Evolutionary conservation across 1,140 invertebrate species (phyloP), one percentile per base, ranked within the genome.

Genomic region (Leptinotarsa defecta): DNA sequence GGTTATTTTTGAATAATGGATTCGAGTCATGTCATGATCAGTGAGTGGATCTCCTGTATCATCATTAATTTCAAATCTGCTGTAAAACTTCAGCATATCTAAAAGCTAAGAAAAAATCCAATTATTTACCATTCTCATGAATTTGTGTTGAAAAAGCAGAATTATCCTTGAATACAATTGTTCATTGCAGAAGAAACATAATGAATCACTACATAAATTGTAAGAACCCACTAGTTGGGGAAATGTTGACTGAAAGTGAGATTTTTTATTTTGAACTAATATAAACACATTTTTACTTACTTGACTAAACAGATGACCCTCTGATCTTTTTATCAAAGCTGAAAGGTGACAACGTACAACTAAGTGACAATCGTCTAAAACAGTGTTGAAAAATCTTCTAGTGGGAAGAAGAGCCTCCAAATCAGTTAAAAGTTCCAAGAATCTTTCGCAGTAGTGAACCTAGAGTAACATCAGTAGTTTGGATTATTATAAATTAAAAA

Each of bases 1-100:
- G 43, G 93, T 95, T 20, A 99, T 96, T 84, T 93, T 93, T 5
- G 94, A 90, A 84, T 99, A 99, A 87, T 99, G 98, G 24, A 94
- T 85, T 81, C 96, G 90, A 27, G 94, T 96, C 90, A 99, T 97
- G 82, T 99, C 94, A 77, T 95, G 91, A 84, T 98, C 95, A 0
- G 93, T 97, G 24, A 99, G 88, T 0, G 97, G 94, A 85, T 98
- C 96, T 0, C 98, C 98, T 3, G 93, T 96, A 80, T 96, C 93
- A 84, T 99, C 97, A 86, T 96, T 98, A 74, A 99, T 99, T 87
- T 99, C 98, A 88, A 99, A 99, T 76, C 94, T 90, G 1, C 95
- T 92, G 86, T 99, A 99, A 83, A 99, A 98, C 85, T 97, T 97
- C 13, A 99, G 86, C 92, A 97, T 98, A 77, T 98, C 94, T 78